phyloP scores from a whole-genome alignment of 2,113 vertebrate genomes.

The Gnathonemus echidnorhynchus region DNA sequence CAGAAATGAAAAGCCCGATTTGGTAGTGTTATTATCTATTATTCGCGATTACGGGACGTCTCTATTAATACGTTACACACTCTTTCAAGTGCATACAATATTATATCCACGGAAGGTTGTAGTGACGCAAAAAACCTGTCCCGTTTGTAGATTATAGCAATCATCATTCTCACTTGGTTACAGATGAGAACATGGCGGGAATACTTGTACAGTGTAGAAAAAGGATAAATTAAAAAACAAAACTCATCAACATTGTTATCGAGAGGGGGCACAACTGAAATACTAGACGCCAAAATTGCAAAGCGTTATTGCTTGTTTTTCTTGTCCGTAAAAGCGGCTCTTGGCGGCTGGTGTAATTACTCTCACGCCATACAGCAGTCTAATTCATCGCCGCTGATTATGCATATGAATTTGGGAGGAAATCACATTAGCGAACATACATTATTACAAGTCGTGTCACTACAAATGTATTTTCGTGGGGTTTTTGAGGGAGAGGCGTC shows the following conservation, averaged over 20 bases:
- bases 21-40: conserved; percentile 11
- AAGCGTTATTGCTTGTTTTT: conserved; percentile 21
- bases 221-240: conserved; percentile 18
- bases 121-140: background rate
- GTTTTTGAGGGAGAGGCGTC: conserved; percentile 11
- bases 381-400: conserved; percentile 27
- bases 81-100: background rate
- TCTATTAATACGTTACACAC: background rate
- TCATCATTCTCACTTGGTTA: background rate
- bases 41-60: background rate
- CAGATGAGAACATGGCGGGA: background rate
- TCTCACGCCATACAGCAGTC: background rate
- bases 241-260: conserved; percentile 14
- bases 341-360: conserved; percentile 16
- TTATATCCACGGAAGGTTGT: background rate
- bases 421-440: conserved; percentile 25
- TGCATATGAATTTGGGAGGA: conserved; percentile 25
- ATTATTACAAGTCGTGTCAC: conserved; percentile 21
- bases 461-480: conserved; percentile 4
- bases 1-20: background rate
- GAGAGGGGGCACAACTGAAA: background rate
- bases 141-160: background rate
- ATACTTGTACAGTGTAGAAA: background rate
- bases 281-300: conserved; percentile 5
- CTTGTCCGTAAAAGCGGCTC: conserved; percentile 7